Conservation (phyloP, 1,140 invertebrate genomes). For the Phymastichus coffea region DNA sequence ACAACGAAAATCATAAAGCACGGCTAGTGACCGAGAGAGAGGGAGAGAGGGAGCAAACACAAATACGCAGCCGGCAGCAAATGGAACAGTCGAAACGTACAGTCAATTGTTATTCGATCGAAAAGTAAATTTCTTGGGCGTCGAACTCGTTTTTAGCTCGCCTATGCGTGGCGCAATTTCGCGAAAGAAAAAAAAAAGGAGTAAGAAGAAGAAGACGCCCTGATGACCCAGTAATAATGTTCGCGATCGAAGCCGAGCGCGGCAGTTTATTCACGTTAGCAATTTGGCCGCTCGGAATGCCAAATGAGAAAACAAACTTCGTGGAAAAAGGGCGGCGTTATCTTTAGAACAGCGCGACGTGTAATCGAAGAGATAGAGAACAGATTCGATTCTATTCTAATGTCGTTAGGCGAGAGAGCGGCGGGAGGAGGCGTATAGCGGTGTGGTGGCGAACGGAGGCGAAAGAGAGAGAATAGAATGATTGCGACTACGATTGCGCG, state of each 20-base stretch:
- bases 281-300: constrained; percentile 9
- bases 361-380: constrained; percentile 8
- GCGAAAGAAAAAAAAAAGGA: too few relatives aligned
- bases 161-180: too few relatives aligned
- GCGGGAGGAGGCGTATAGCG: neutral
- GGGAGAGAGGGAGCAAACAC: too few relatives aligned
- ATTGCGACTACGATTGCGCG: neutral
- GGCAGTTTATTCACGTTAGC: too few relatives aligned
- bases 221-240: constrained; percentile 5
- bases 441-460: too few relatives aligned
- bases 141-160: neutral
- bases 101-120: too few relatives aligned
- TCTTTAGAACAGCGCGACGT: constrained; percentile 3
- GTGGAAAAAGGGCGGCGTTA: neutral
- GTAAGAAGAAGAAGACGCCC: too few relatives aligned
- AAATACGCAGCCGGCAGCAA: too few relatives aligned
- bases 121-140: neutral
- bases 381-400: constrained; percentile 20
- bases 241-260: too few relatives aligned
- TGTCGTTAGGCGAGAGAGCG: constrained; percentile 1
- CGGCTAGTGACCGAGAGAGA: too few relatives aligned
- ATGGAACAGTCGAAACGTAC: too few relatives aligned
- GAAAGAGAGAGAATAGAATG: neutral
- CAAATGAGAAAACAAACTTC: constrained; percentile 6
- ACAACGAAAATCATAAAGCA: too few relatives aligned